Base-by-base conservation (phyloP, 2,113 vertebrate genomes). In the Spizaetus ornatus region DNA sequence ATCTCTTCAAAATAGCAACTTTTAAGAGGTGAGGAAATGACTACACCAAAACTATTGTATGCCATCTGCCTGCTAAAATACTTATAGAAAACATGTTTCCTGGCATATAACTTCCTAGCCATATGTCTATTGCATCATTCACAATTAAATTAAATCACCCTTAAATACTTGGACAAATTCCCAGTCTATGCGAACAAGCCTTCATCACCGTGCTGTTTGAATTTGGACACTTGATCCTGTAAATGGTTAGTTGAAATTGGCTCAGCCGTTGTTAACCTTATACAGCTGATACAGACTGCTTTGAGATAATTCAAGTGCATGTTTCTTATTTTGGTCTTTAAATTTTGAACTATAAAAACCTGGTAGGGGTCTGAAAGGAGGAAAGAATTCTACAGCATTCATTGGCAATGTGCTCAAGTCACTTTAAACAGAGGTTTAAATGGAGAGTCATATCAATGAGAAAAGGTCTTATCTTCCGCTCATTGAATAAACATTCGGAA, bases 41-140 rank as follows among this genome's bases (percentile, higher is more conserved):
- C 93, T 85, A 7, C 82, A 67, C 82, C 85, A 18, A 92, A 95
- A 71, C 85, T 73, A 96, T 97, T 97, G 94, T 96, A 56, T 95
- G 91, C 95, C 96, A 96, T 95, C 97, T 97, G 96, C 95, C 95
- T 96, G 97, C 96, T 91, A 43, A 79, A 94, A 67, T 50, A 82
- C 96, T 97, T 96, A 95, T 6, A 95, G 94, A 92, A 96, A 96
- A 80, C 95, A 89, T 11, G 79, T 92, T 97, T 97, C 97, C 95
- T 96, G 96, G 95, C 95, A 71, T 94, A 84, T 87, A 96, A 85
- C 91, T 96, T 88, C 92, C 87, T 45, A 95, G 83, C 95, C 97
- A 95, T 96, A 93, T 96, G 97, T 89, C 89, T 62, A 53, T 95
- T 97, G 97, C 97, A 96, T 97, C 95, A 96, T 4, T 92, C 87